A percentile compares a stretch with the other conserved stretches of the same genome.
Evolutionary conservation across 2,113 vertebrate species (phyloP).

Genomic region (Stegastes partitus): DNA sequence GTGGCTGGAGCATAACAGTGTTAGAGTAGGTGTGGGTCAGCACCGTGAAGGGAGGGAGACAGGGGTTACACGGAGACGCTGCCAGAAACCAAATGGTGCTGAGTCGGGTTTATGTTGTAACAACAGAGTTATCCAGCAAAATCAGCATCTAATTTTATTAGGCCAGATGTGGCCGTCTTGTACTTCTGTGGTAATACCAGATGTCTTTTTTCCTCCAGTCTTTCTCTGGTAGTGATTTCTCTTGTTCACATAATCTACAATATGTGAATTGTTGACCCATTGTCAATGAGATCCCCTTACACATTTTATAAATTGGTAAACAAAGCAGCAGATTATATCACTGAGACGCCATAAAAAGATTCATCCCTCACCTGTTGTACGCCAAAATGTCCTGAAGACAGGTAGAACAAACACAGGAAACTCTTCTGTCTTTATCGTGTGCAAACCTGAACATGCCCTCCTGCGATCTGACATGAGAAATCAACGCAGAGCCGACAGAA

Average conservation of each 20-base stretch:
- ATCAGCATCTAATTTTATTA: constrained; percentile 65
- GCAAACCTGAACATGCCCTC: neutral
- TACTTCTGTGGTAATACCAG: constrained; percentile 32
- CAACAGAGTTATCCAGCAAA: constrained; percentile 39
- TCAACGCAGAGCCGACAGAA: constrained; percentile 2
- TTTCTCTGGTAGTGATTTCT: constrained; percentile 10
- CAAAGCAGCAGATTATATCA: neutral
- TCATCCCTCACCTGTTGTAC: constrained; percentile 1
- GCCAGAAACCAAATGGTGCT: constrained; percentile 58
- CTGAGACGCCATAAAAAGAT: neutral
- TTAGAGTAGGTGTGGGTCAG: constrained; percentile 33
- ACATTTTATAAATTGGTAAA: constrained; percentile 2
- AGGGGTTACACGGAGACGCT: constrained; percentile 7
- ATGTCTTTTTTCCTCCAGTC: constrained; percentile 29
- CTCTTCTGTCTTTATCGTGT: neutral
- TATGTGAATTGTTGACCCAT: no score
- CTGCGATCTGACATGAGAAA: neutral
- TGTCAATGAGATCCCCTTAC: constrained; percentile 4
- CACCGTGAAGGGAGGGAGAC: constrained; percentile 14
- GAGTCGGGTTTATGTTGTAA: constrained; percentile 48
- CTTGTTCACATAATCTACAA: neutral
- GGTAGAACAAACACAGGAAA: neutral
- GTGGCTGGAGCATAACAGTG: constrained; percentile 35
- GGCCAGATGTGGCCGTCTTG: constrained; percentile 56
- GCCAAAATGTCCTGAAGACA: neutral